Evolutionary conservation across 2,888 invertebrate genomes (phyloP).

Genomic region (Cheilosia grossa): DNA sequence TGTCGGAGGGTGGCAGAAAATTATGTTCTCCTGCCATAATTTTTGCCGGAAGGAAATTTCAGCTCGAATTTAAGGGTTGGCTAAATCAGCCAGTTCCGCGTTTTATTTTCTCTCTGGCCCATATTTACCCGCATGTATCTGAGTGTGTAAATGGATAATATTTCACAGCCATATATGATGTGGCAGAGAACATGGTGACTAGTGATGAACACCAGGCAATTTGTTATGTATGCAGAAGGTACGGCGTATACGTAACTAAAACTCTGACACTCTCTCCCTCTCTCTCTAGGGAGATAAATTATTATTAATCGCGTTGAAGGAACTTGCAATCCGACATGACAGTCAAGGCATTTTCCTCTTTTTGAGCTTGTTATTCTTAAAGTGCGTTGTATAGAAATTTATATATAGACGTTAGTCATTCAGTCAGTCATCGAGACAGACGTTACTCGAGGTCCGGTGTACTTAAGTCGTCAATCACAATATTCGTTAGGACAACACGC

Average conservation of each 20-base stretch:
- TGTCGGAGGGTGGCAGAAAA: conserved; percentile 49
- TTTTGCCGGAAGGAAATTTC: conserved; percentile 74
- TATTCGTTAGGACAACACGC: background rate
- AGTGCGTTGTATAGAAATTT: conserved; percentile 43
- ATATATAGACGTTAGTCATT: conserved; percentile 44
- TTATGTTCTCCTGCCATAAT: conserved; percentile 74
- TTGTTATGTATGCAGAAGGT: conserved; percentile 67
- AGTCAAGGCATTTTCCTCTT: conserved; percentile 49
- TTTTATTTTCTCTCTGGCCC: background rate
- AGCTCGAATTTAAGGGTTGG: conserved; percentile 73
- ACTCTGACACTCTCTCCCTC: background rate
- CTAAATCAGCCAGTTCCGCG: conserved; percentile 72
- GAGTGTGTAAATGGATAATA: conserved; percentile 64
- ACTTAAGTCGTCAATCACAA: conserved; percentile 69
- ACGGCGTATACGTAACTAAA: conserved; percentile 28
- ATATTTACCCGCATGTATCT: conserved; percentile 39
- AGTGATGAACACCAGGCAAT: conserved; percentile 72
- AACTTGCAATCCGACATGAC: conserved; percentile 60
- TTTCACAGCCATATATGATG: conserved; percentile 46
- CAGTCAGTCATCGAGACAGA: conserved; percentile 18
- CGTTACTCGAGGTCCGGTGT: conserved; percentile 31
- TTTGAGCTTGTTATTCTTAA: conserved; percentile 49
- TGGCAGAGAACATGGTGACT: conserved; percentile 66
- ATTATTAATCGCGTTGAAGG: conserved; percentile 67
- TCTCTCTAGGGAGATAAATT: conserved; percentile 58